Percentiles rank a stretch among this genome's conserved stretches.
These are phyloP conservation scores for Asteroscopus sphinx DNA, from an alignment of 2,888 invertebrate species.

Conservation along the genomic window DNA sequence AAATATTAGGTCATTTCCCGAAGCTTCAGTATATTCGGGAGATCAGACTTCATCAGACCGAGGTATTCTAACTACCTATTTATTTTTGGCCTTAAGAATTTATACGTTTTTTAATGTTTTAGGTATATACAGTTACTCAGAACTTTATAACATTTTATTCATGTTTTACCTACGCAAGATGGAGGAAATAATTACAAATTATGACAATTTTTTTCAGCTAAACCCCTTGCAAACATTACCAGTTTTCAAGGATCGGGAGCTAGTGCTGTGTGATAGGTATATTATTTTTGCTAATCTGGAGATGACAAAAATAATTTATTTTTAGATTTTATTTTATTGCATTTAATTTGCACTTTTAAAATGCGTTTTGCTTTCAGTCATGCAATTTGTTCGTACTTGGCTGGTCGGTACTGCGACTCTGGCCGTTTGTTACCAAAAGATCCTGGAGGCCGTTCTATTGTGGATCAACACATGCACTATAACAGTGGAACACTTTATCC, in stretches of 20 bases:
- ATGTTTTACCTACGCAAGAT: too few relatives aligned
- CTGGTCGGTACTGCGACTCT: slow-evolving; percentile 65
- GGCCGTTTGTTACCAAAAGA: slow-evolving; percentile 68
- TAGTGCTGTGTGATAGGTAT: slow-evolving; percentile 91
- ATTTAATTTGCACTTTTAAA: not conserved
- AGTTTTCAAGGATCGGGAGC: slow-evolving; percentile 90
- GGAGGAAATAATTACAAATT: too few relatives aligned
- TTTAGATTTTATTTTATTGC: not conserved
- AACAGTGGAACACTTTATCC: slow-evolving; percentile 74
- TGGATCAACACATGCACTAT: slow-evolving; percentile 73
- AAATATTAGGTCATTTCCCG: not conserved
- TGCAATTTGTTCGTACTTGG: slow-evolving; percentile 74
- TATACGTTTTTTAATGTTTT: too few relatives aligned
- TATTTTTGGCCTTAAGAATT: too few relatives aligned
- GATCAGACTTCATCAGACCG: too few relatives aligned
- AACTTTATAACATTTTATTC: too few relatives aligned
- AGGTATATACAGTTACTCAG: too few relatives aligned
- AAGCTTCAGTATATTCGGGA: too few relatives aligned
- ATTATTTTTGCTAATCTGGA: slow-evolving; percentile 34
- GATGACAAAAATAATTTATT: not conserved
- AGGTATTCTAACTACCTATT: too few relatives aligned
- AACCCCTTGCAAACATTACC: slow-evolving; percentile 92
- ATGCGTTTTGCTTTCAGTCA: slow-evolving; percentile 64
- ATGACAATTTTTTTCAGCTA: slow-evolving; percentile 85
- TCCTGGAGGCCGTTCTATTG: slow-evolving; percentile 69